Evolutionary conservation across 35 echinoderm and acorn worm genomes (phyloP).

Genomic region (Strongylocentrotus purpuratus): DNA sequence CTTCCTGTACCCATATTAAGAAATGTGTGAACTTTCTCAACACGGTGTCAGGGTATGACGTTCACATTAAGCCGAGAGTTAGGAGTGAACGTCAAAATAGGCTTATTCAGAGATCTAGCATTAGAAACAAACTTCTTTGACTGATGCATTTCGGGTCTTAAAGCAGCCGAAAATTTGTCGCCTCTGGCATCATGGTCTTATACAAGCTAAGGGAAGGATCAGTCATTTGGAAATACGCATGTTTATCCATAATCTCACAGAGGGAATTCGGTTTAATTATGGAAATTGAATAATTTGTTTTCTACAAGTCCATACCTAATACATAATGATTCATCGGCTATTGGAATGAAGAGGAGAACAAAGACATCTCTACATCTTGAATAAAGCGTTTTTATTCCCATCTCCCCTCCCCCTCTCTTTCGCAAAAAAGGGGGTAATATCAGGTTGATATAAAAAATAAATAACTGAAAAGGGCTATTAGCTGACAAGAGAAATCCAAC

Average conservation of each 20-base stretch:
- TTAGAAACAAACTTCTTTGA: neutral
- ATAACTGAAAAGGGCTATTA: too few species aligned
- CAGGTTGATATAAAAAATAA: too few species aligned
- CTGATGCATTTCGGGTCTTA: neutral
- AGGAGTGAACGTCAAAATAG: neutral
- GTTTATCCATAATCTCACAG: neutral
- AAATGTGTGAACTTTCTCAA: neutral
- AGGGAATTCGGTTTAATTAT: neutral
- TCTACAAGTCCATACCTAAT: neutral
- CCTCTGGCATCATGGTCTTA: neutral
- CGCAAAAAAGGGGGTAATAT: too few species aligned
- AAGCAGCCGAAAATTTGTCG: neutral
- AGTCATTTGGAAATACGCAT: neutral
- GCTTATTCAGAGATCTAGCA: neutral
- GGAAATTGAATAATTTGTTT: neutral
- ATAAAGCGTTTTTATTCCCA: too few species aligned
- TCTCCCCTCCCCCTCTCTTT: too few species aligned
- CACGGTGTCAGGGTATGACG: neutral
- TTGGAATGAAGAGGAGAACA: neutral
- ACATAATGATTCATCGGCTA: neutral
- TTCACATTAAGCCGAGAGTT: neutral
- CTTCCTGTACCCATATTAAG: neutral
- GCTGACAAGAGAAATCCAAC: too few species aligned
- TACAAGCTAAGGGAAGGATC: neutral
- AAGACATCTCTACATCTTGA: too few species aligned